phyloP scores from a whole-genome alignment of 2,113 vertebrate species.

The Redunca redunca region DNA sequence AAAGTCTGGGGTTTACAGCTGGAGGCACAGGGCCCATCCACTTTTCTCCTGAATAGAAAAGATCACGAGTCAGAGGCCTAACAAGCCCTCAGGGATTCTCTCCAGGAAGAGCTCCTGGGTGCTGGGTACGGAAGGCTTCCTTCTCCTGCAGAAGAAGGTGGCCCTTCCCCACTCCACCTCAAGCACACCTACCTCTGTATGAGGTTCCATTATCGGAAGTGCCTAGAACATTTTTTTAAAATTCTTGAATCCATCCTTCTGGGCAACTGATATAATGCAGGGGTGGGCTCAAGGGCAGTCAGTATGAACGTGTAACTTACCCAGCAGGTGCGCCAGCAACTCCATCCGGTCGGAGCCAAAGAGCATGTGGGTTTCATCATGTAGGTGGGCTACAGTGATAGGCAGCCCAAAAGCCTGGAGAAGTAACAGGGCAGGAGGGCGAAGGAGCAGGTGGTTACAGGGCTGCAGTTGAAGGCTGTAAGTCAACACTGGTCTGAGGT shows the following conservation, averaged over 20 bases:
- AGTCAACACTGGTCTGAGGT: background rate
- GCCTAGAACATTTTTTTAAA: background rate
- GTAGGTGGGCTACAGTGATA: conserved; percentile 82
- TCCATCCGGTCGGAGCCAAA: conserved; percentile 96
- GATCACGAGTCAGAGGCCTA: background rate
- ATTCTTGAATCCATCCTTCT: background rate
- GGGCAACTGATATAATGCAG: background rate
- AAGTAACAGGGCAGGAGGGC: background rate
- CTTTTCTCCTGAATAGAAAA: conserved; percentile 77
- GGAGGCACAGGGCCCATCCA: conserved; percentile 81
- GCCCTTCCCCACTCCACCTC: background rate
- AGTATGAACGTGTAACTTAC: conserved; percentile 78
- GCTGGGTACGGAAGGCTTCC: background rate
- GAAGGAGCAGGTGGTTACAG: background rate
- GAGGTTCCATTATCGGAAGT: background rate
- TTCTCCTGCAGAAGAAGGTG: background rate
- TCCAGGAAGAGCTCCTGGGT: background rate
- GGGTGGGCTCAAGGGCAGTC: background rate
- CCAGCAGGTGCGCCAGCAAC: conserved; percentile 87
- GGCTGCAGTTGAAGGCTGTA: background rate
- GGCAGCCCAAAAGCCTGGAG: conserved; percentile 92
- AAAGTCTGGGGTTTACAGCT: conserved; percentile 62
- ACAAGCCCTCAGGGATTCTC: background rate
- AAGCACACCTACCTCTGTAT: background rate
- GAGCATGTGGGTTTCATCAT: conserved; percentile 83